Evolutionary conservation across 1,140 invertebrate genomes (phyloP), one percentile per base, ranked within the genome.

Genomic region (Penaeus japonicus): DNA sequence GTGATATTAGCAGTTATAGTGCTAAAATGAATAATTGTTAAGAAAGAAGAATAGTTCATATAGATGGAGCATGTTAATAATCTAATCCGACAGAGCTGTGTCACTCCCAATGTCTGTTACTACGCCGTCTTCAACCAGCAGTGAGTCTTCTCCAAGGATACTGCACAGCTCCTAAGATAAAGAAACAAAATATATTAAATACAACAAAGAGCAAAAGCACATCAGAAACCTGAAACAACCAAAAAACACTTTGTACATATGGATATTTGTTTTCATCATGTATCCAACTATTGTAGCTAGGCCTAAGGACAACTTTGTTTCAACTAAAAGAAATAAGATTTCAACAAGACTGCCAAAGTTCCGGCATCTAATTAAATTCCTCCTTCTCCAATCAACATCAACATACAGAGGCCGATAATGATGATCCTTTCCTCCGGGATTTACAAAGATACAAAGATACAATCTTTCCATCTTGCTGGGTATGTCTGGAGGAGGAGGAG

Each of bases 71-170:
- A 3, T 5, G 7, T n/a, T 79, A 39, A 30, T 55, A 82, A 82
- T 12, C 57, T 53, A 89, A 62, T 89, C 87, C 0, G 87, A 89
- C 17, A 89, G 62, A 7, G 53, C 57, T 53, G 55, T 70, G 75
- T 80, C 82, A 84, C 32, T 80, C 62, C 53, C 77, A 3, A 65
- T 35, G 17, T 78, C 83, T 62, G 55, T 35, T 24, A 57, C 24
- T 3, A 27, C 20, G 7, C 30, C 27, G 24, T 84, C 87, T 73
- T 84, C 82, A 24, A 89, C 57, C 81, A 89, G 32, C 27, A 70
- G 54, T 12, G 87, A 89, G 47, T 89, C 87, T 54, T 89, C 87
- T n/a, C 87, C 87, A 54, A 89, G 57, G 83, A 89, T 89, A 35
- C 83, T 84, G 82, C 87, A 89, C 77, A 89, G 77, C 30, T 89